Percentiles rank a stretch among this genome's conserved stretches.
Evolutionary conservation across 2,888 invertebrate species (phyloP).

Genomic region (Acheta domesticus): DNA sequence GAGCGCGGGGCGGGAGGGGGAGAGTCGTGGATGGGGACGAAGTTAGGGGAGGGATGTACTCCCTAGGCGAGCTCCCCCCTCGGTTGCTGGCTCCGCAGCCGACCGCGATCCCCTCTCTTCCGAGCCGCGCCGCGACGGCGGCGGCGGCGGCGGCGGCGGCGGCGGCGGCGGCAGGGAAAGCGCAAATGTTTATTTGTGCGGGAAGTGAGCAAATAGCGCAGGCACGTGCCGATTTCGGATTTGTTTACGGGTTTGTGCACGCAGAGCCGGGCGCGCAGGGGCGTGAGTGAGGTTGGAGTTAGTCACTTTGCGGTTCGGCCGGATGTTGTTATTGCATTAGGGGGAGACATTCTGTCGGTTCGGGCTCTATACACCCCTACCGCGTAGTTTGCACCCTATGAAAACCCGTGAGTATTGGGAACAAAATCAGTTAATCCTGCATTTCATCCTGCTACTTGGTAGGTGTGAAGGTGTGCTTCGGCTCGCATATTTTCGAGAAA

Average conservation of each 20-base stretch:
- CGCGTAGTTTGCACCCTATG: too few relatives aligned
- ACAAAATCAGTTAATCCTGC: too few relatives aligned
- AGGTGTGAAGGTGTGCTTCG: too few relatives aligned
- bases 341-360: too few relatives aligned
- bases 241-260: background rate
- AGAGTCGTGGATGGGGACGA: background rate
- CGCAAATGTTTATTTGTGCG: background rate
- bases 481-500: too few relatives aligned
- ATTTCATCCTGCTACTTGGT: too few relatives aligned
- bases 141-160: background rate
- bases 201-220: slow-evolving; percentile 5
- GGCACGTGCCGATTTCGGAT: background rate
- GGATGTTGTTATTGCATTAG: too few relatives aligned
- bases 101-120: background rate
- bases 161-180: background rate
- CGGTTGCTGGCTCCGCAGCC: background rate
- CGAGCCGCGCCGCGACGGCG: background rate
- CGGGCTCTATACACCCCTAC: too few relatives aligned
- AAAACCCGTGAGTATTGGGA: too few relatives aligned
- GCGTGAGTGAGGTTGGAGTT: too few relatives aligned
- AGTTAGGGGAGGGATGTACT: background rate
- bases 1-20: background rate
- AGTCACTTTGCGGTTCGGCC: too few relatives aligned
- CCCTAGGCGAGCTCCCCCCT: background rate
- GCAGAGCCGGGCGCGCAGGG: too few relatives aligned